Base-by-base conservation (phyloP, 2,113 vertebrate species). In the Poecile atricapillus region DNA sequence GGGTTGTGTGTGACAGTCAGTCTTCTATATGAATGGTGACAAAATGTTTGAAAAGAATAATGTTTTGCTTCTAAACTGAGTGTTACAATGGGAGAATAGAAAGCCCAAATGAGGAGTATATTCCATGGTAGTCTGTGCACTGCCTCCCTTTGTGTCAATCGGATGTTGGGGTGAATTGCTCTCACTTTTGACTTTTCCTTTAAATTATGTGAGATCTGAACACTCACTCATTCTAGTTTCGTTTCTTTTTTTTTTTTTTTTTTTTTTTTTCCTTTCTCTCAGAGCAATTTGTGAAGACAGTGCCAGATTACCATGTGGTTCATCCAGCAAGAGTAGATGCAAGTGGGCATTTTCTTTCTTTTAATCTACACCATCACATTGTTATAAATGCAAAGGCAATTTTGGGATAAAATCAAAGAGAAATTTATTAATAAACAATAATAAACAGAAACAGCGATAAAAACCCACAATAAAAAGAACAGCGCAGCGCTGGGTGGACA, bases 281-380 rank as follows among this genome's bases (percentile, higher is more conserved):
- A 99, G 99, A 97, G 30, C 96, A 96, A 96, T 98, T 98, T 91
- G 31, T 98, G 86, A 98, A 97, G 87, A 80, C 97, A 7, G 86
- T 98, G 62, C 94, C 97, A 27, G 98, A 98, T 27, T 98, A 98
- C 93, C 97, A 98, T 2, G 83, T 99, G 35, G 99, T 99, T 88
- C 97, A 98, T 39, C 99, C 99, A 7, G 94, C 98, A 83, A 98
- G 97, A 95, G 98, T 98, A 59, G 97, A 98, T 37, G 94, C 96
- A 64, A 96, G 92, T 1, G 99, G 99, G n/a, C 96, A 52, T 71
- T 99, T 99, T 92, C 58, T 99, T 56, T 99, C 99, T 10, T 98
- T 99, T 86, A 96, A 92, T 74, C 92, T 99, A 89, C 93, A 96
- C 31, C 98, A 98, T 75, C 94, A 98, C 55, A n/a, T n/a, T n/a